Conservation (phyloP, 2,888 invertebrate species). For the Cataglyphis albicans region DNA sequence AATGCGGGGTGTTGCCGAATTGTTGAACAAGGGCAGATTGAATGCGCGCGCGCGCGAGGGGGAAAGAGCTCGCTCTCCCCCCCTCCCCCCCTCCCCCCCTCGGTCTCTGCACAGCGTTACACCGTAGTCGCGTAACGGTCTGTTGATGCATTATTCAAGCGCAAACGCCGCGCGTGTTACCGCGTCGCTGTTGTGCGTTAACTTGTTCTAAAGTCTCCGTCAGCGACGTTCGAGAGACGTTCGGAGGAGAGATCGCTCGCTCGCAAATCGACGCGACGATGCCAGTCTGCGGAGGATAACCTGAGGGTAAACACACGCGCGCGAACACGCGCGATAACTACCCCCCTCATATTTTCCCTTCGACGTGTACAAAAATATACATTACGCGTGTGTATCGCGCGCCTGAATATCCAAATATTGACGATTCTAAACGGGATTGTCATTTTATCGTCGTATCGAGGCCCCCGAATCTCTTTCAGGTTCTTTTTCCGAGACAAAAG, state of each 20-base stretch:
- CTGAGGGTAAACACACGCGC: slow-evolving; percentile 22
- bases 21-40: slow-evolving; percentile 83
- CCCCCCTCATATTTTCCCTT: background rate
- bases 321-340: background rate
- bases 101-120: slow-evolving; percentile 69
- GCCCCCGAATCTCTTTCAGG: background rate
- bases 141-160: slow-evolving; percentile 85
- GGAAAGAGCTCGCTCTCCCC: background rate
- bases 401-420: slow-evolving; percentile 39
- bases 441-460: background rate
- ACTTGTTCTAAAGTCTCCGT: slow-evolving; percentile 82
- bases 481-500: background rate
- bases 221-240: slow-evolving; percentile 47
- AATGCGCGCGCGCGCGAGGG: slow-evolving; percentile 69
- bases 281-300: slow-evolving; percentile 12
- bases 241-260: slow-evolving; percentile 14
- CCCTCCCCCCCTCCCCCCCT: background rate
- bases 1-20: slow-evolving; percentile 82
- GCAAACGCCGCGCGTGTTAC: slow-evolving; percentile 80
- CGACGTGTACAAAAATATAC: slow-evolving; percentile 33
- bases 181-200: slow-evolving; percentile 81
- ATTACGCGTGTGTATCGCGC: slow-evolving; percentile 10
- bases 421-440: slow-evolving; percentile 7
- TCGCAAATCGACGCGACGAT: slow-evolving; percentile 9
- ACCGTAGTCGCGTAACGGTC: slow-evolving; percentile 77